phyloP scores from a whole-genome alignment of 2,888 invertebrate genomes.

The Tipula helvola region DNA sequence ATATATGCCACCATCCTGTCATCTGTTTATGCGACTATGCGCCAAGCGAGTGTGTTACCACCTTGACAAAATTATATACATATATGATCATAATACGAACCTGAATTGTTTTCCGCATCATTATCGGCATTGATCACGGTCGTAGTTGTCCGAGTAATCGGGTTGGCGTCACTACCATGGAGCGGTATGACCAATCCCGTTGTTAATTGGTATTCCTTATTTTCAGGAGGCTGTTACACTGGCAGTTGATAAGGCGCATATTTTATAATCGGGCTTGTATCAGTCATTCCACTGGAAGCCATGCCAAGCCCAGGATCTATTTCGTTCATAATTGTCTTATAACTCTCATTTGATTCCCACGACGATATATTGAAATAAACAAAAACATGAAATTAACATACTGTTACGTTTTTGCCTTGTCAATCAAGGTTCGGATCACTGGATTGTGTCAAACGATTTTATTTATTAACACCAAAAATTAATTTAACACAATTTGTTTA shows the following conservation, averaged over 20 bases:
- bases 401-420: too few species aligned
- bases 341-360: neutral
- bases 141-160: neutral
- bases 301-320: neutral
- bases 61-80: slow-evolving; percentile 20
- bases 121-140: neutral
- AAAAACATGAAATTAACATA: too few species aligned
- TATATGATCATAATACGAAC: neutral
- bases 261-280: neutral
- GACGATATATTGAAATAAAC: too few species aligned
- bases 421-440: too few species aligned
- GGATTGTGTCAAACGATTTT: too few species aligned
- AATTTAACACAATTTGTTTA: too few species aligned
- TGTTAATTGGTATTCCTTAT: too few species aligned
- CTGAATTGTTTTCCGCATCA: neutral
- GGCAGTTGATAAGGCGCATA: neutral
- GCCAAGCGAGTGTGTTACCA: slow-evolving; percentile 26
- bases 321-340: neutral
- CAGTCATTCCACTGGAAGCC: neutral
- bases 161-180: neutral
- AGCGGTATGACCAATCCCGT: neutral
- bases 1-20: slow-evolving; percentile 28
- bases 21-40: slow-evolving; percentile 26
- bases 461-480: too few species aligned
- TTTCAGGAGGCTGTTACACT: neutral